Percentiles rank a stretch among this genome's conserved stretches.
Conservation (phyloP, 2,888 invertebrate species). For the Tupiocoris notatus region DNA sequence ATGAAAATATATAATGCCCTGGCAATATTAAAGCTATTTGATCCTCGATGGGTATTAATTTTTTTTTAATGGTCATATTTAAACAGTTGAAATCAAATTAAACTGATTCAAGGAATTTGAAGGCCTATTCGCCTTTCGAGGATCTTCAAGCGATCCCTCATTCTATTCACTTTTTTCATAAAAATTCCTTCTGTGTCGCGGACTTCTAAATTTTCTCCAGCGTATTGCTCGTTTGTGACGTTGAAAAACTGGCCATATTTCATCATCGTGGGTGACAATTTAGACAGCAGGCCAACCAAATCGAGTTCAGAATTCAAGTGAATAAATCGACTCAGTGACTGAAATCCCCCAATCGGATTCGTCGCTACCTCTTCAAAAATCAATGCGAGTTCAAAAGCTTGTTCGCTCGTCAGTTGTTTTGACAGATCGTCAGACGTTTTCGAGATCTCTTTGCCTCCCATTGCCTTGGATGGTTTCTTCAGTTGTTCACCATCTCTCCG, state of each 20-base stretch:
- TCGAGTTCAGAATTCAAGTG: background rate
- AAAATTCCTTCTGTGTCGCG: background rate
- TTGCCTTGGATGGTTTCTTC: background rate
- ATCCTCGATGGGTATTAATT: too few relatives aligned
- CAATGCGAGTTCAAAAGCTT: background rate
- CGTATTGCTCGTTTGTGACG: background rate
- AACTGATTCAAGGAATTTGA: background rate
- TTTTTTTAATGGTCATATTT: too few relatives aligned
- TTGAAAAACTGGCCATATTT: background rate
- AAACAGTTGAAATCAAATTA: background rate
- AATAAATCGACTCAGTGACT: background rate
- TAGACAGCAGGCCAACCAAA: background rate
- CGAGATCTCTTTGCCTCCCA: too few relatives aligned
- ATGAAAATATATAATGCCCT: too few relatives aligned
- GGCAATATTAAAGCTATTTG: too few relatives aligned
- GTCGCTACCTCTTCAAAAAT: background rate
- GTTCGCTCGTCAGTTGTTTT: background rate
- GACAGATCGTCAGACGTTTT: background rate
- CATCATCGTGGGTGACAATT: background rate
- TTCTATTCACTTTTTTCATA: background rate
- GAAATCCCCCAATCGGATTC: background rate
- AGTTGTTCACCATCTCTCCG: too few relatives aligned
- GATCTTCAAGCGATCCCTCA: background rate
- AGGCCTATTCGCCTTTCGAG: background rate
- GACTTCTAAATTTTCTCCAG: background rate